Base-by-base conservation (phyloP, 1,140 invertebrate genomes). In the Halesus radiatus region DNA sequence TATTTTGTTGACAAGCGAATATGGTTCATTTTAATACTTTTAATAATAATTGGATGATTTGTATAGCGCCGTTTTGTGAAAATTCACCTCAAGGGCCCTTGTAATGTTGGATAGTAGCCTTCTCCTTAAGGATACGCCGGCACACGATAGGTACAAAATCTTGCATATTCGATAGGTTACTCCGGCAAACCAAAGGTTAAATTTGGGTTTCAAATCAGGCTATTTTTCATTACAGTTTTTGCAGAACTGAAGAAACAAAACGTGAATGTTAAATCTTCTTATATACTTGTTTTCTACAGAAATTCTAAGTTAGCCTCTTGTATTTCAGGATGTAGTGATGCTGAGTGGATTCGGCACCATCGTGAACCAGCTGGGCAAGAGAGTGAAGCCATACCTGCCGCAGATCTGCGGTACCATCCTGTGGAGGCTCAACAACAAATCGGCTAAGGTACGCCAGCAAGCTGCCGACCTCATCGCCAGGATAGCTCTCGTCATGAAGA, bases 371-470 rank as follows among this genome's bases (percentile, higher is more conserved):
- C 89, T 99, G 23, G 98, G 97, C 0, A 99, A 99, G 88, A 91
- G 99, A 64, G 98, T 99, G 0, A 99, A 99, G 87, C 96, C 98
- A 0, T 99, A 99, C 88, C 90, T 99, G 80, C 98, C 99, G 0
- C 99, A 99, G 90, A 99, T 99, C 85, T 99, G 98, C 87, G 99
- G 98, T 93, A 99, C 98, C 0, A 99, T 99, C 86, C 90, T 99
- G 16, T 99, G 98, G 98, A 92, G 99, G 78, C 93, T 99, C 82
- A 99, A 99, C 89, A 99, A 99, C 87, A 99, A 99, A 90, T 98
- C 98, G 0, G 99, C 99, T 3, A 99, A 99, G 91, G 98, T 99
- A 2, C 93, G 99, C 70, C 99, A 99, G 87, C 99, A 99, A 90
- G 98, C 99, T 0, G 99, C 99, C 13, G 99, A 99, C 92, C 92